Evolutionary conservation across 2,113 vertebrate genomes (phyloP), one percentile per base, ranked within the genome.

Genomic region (Saimiri boliviensis): DNA sequence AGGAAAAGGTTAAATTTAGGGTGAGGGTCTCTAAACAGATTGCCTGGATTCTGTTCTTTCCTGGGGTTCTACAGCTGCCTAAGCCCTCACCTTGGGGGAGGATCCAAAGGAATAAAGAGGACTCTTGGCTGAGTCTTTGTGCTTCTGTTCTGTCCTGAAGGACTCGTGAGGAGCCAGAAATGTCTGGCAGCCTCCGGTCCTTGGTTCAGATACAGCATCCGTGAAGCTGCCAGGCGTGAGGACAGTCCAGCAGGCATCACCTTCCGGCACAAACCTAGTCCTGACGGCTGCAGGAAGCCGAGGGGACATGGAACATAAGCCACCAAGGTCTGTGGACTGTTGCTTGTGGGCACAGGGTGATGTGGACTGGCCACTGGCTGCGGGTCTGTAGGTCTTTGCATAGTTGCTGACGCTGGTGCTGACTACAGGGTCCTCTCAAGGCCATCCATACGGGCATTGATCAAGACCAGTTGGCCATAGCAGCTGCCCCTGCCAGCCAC

Each of bases 381-480:
- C 54, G 63, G 1, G 25, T 21, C 77, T 45, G 47, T 2, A 40
- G 45, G 40, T 49, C 70, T 87, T 6, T 32, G 40, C 14, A 19
- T 45, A 58, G 60, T 12, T 32, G 70, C 71, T 17, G 3, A 83
- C 25, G 40, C 40, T 7, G 14, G 49, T 56, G 11, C 60, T 99
- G 96, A 99, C 97, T 30, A 99, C 5, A 99, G 98, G 0, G 99
- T 99, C 77, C 99, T 99, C 98, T 99, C 99, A 1, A 99, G 98
- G 93, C 99, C 98, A 96, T 99, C 98, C 97, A 99, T 98, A 7
- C 99, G 99, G 86, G 99, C 98, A 0, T 98, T 98, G 96, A 99
- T 98, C 94, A 99, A 99, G 97, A 99, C 99, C 82, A 99, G 98
- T 97, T 99, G 99, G 95, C 99, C 98, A 21, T 99, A 99, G 98